phyloP scores from a whole-genome alignment of 2,113 vertebrate genomes.

The Seriola dumerili region DNA sequence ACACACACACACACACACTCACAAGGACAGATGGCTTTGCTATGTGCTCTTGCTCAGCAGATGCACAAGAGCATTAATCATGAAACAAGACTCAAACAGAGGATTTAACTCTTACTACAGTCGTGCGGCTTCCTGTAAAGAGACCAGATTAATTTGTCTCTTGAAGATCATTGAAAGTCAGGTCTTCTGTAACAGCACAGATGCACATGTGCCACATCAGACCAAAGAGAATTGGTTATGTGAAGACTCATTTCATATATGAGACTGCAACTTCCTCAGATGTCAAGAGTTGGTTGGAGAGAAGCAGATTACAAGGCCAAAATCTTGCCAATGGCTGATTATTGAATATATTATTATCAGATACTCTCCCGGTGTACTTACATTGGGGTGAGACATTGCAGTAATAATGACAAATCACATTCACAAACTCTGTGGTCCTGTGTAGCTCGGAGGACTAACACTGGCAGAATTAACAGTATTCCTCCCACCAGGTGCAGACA shows the following conservation, averaged over 20 bases:
- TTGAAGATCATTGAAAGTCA: background rate
- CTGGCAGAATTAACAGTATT: slow-evolving; percentile 3
- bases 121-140: slow-evolving; percentile 34
- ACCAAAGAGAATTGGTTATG: background rate
- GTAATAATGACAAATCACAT: slow-evolving; percentile 2
- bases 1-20: slow-evolving; percentile 23
- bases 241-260: background rate
- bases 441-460: background rate
- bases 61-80: slow-evolving; percentile 82
- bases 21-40: slow-evolving; percentile 77
- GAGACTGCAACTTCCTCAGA: background rate
- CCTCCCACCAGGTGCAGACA: slow-evolving; percentile 25
- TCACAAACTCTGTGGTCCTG: background rate
- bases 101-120: slow-evolving; percentile 71
- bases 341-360: background rate
- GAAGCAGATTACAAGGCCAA: background rate
- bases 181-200: background rate
- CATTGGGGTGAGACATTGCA: background rate
- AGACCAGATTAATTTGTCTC: slow-evolving; percentile 23
- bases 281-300: background rate
- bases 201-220: background rate
- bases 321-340: background rate
- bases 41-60: slow-evolving; percentile 76
- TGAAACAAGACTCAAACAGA: slow-evolving; percentile 68
- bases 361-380: background rate